A percentile compares a stretch with the other conserved stretches of the same genome.
Evolutionary conservation across 2,113 vertebrate species (phyloP).

Genomic region (Nasalis larvatus): DNA sequence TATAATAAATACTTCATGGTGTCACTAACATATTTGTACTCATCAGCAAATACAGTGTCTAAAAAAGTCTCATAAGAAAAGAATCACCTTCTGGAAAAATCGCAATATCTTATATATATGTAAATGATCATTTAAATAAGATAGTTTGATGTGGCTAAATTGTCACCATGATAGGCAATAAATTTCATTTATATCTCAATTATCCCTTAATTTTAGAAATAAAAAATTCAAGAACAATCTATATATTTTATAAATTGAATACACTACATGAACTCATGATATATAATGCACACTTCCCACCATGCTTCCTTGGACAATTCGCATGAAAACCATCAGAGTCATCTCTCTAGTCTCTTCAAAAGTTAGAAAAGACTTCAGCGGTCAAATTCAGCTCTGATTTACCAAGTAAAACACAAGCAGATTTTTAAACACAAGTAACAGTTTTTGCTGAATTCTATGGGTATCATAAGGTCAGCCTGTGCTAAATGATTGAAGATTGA

Average conservation of each 20-base stretch:
- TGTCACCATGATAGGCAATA: not conserved
- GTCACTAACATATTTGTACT: not conserved
- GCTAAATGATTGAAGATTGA: slow-evolving; percentile 15
- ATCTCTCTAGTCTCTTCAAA: not conserved
- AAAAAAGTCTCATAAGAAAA: not conserved
- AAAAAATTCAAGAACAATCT: not conserved
- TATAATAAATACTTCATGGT: not conserved
- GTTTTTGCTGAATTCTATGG: not conserved
- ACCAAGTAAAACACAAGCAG: not conserved
- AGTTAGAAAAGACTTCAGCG: not conserved
- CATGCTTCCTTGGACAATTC: not conserved
- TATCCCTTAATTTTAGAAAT: slow-evolving; percentile 33
- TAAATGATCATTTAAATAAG: not conserved
- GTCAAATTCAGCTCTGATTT: slow-evolving; percentile 32
- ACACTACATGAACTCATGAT: not conserved
- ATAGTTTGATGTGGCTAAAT: not conserved
- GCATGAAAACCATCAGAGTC: not conserved
- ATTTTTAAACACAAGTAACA: slow-evolving; percentile 19
- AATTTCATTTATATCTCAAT: not conserved
- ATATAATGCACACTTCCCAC: not conserved
- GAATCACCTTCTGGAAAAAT: not conserved
- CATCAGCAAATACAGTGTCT: not conserved
- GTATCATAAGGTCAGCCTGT: not conserved
- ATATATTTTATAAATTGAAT: not conserved
- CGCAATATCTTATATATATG: not conserved